Conservation (phyloP, 2,888 invertebrate species). For the Drosophila eohydei region DNA sequence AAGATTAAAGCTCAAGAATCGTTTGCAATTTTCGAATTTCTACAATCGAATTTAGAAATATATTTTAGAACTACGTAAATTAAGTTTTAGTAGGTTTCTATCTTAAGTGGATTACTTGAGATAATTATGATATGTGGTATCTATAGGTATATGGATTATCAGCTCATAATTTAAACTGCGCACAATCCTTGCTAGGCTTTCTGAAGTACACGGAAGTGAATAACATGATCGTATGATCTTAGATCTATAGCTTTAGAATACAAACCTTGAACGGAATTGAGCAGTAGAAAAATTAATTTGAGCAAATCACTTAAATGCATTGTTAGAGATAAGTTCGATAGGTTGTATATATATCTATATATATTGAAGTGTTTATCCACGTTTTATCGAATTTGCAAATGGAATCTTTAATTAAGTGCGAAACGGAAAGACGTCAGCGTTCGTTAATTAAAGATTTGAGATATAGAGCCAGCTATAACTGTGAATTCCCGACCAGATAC, state of each 20-base stretch:
- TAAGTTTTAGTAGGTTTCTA: background rate
- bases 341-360: background rate
- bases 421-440: conserved; percentile 37
- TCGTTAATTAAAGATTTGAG: conserved; percentile 35
- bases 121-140: conserved; percentile 3
- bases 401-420: conserved; percentile 58
- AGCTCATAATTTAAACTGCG: conserved; percentile 9
- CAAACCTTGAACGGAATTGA: conserved; percentile 60
- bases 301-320: conserved; percentile 53
- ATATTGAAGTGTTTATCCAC: conserved; percentile 11
- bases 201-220: conserved; percentile 25
- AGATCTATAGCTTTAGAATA: conserved; percentile 32
- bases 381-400: conserved; percentile 46
- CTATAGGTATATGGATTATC: conserved; percentile 4
- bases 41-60: too few species aligned
- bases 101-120: background rate
- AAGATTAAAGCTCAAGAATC: background rate
- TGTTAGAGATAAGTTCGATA: conserved; percentile 18
- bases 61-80: background rate
- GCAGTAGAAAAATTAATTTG: conserved; percentile 41
- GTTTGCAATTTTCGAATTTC: background rate
- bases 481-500: conserved; percentile 48
- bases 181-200: background rate
- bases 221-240: conserved; percentile 15
- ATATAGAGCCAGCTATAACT: conserved; percentile 9